Evolutionary conservation across 2,113 vertebrate genomes (phyloP).

Genomic region (Ciconia maguari): DNA sequence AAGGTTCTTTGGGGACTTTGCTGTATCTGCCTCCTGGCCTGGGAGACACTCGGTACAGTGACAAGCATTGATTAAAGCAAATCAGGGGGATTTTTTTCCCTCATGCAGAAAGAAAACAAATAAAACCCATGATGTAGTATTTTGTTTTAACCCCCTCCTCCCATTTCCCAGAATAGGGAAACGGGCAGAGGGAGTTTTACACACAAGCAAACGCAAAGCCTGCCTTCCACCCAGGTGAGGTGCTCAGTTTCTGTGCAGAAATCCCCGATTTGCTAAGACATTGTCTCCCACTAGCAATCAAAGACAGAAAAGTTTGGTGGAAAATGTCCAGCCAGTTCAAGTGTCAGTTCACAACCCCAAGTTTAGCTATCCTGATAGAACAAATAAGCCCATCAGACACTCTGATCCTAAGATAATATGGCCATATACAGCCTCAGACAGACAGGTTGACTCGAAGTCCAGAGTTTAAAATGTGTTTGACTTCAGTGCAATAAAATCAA

Average conservation of each 20-base stretch:
- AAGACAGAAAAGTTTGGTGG: not conserved
- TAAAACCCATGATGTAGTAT: not conserved
- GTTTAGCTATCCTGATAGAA: not conserved
- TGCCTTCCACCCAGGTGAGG: not conserved
- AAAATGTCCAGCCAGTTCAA: not conserved
- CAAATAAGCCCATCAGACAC: not conserved
- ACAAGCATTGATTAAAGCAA: not conserved
- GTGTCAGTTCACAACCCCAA: not conserved
- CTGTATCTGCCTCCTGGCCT: not conserved
- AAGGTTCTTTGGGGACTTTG: not conserved
- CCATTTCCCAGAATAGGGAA: not conserved
- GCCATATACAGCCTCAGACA: not conserved
- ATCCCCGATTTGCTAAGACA: not conserved
- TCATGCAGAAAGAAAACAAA: not conserved
- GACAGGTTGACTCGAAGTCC: not conserved
- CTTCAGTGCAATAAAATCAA: slow-evolving; percentile 20
- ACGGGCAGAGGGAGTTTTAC: not conserved
- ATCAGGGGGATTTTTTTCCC: not conserved
- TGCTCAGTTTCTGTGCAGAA: not conserved
- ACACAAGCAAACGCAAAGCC: rapidly evolving
- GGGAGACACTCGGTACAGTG: not conserved
- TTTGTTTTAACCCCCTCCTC: rapidly evolving
- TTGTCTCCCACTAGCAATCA: not conserved
- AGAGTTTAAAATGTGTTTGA: slow-evolving; percentile 18
- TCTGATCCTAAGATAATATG: not conserved